Evolutionary conservation across 2,113 vertebrate genomes (phyloP).

Genomic region (Nesogale talazaci): DNA sequence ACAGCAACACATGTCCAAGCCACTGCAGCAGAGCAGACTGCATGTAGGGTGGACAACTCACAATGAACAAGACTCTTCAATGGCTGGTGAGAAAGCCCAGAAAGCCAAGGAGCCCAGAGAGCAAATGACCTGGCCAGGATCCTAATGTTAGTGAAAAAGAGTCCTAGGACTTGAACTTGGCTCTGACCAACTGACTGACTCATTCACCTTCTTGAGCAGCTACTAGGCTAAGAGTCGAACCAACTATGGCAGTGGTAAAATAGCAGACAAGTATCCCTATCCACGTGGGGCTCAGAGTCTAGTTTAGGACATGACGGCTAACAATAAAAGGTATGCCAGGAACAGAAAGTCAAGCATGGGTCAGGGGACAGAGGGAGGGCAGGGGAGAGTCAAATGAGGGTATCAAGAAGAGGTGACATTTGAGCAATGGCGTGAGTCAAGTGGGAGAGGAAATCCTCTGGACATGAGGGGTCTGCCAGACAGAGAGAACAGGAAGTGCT

Average conservation of each 20-base stretch:
- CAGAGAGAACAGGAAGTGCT: not conserved
- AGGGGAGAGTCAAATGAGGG: not conserved
- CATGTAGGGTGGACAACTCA: not conserved
- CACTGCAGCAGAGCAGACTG: not conserved
- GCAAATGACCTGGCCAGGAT: not conserved
- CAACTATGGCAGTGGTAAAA: not conserved
- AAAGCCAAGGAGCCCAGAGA: not conserved
- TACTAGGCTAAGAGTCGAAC: not conserved
- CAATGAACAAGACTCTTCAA: not conserved
- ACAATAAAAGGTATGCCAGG: not conserved
- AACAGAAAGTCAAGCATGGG: not conserved
- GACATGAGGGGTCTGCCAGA: not conserved
- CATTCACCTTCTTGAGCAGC: not conserved
- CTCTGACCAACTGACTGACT: not conserved
- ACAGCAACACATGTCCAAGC: not conserved
- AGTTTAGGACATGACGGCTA: not conserved
- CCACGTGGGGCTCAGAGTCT: not conserved
- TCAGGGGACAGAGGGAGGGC: not conserved
- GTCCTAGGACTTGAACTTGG: not conserved
- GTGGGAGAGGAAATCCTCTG: not conserved
- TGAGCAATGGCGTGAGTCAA: not conserved
- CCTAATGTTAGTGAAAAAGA: not conserved
- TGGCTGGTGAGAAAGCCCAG: not conserved
- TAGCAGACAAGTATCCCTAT: not conserved
- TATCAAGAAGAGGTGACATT: not conserved